Base-by-base conservation (phyloP, 2,888 invertebrate genomes). In the Sphaerophoria rueppellii region DNA sequence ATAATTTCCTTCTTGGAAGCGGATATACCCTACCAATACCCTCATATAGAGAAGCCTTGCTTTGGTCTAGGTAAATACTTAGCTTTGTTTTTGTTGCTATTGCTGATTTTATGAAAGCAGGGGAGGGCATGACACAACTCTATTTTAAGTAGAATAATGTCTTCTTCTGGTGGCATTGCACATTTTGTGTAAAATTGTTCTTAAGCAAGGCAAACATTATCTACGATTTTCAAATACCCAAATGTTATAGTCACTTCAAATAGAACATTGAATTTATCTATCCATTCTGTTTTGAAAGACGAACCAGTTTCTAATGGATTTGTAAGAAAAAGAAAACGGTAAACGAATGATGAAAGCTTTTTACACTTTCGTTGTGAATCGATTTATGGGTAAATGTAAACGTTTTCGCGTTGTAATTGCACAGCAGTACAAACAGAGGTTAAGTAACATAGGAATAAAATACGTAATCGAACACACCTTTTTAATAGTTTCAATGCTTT, bases 11-110 rank as follows among this genome's bases (percentile, higher is more conserved):
- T 16, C 24, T 46, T n/a, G 43, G 43, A 60, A 52, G 67, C 34
- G 67, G 54, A 14, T 65, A 14, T 65, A 24, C 24, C 24, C 24
- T 24, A 24, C n/a, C n/a, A n/a, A n/a, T n/a, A n/a, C 24, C 24
- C 24, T 24, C 12, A 57, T 57, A 57, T 60, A 54, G 55, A 76
- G 65, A 46, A 54, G 40, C 12, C 6, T 24, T 54, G 32, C 37
- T 57, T 35, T 65, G 58, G 32, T 70, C 40, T 58, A 70, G 65
- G 81, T 67, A 81, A 71, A 81, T 81, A 81, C 71, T 81, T 80
- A 70, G 43, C 69, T 40, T 55, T 43, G 9, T 40, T 40, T 40
- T 40, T 40, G 6, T 40, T 40, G 6, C 11, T 43, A 9, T n/a
- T 57, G 57, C 57, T 74, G 55, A 55, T 6, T 63, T 60, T 46